These are phyloP conservation scores for Typhlomys cinereus DNA, from an alignment of 2,113 vertebrate species.

Conservation along the genomic window DNA sequence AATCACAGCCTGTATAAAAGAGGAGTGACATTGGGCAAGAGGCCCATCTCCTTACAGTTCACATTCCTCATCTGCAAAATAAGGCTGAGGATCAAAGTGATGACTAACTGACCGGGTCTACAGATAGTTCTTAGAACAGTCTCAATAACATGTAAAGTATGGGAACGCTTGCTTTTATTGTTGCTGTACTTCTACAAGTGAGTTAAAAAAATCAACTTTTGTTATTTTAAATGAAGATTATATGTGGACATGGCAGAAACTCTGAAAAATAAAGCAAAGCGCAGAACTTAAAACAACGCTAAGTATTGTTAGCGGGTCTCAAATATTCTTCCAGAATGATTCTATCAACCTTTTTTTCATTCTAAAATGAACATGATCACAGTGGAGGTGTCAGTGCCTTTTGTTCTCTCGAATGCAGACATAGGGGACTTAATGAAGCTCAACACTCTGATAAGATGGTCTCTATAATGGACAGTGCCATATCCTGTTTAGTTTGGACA, in stretches of 20 bases:
- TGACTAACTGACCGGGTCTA: background rate
- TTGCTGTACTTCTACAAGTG: background rate
- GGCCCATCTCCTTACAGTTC: background rate
- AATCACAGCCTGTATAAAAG: background rate
- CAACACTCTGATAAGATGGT: background rate
- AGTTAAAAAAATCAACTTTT: background rate
- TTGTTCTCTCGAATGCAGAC: background rate
- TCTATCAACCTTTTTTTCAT: background rate
- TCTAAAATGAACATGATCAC: background rate
- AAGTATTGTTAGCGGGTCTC: background rate
- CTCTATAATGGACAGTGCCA: background rate
- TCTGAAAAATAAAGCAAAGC: background rate
- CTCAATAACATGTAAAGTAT: background rate
- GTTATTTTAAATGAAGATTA: background rate
- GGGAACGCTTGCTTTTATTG: background rate
- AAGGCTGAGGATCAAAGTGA: background rate
- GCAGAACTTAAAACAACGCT: background rate
- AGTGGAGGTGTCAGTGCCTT: background rate
- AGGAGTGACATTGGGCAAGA: fast-evolving
- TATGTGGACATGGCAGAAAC: background rate
- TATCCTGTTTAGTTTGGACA: background rate
- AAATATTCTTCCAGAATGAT: background rate
- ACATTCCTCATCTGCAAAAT: conserved; percentile 7
- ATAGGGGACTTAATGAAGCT: background rate
- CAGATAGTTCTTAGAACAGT: background rate